Conservation (phyloP, 2,113 vertebrate genomes). For the Chloropsis hardwickii region DNA sequence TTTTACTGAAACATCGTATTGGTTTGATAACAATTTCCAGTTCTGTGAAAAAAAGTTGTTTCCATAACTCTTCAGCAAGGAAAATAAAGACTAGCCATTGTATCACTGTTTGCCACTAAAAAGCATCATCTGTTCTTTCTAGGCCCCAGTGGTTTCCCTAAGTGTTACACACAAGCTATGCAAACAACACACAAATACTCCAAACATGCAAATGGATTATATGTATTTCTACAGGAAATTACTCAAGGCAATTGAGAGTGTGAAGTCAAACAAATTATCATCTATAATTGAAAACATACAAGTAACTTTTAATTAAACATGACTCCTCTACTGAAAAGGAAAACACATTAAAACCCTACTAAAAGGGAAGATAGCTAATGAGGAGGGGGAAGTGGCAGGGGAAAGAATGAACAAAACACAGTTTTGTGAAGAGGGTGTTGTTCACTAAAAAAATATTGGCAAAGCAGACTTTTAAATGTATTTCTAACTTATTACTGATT, state of each 20-base stretch:
- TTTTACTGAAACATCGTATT: neutral
- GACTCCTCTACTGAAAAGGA: conserved; percentile 52
- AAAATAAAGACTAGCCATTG: neutral
- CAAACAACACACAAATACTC: conserved; percentile 45
- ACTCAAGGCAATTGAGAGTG: conserved; percentile 63
- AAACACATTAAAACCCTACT: neutral
- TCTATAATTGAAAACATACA: conserved; percentile 52
- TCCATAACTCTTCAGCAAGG: neutral
- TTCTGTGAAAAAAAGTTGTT: conserved; percentile 13
- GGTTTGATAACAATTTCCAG: neutral
- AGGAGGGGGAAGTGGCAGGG: neutral
- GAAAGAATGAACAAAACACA: neutral
- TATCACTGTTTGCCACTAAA: neutral
- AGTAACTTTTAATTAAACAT: conserved; percentile 68
- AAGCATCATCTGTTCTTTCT: neutral
- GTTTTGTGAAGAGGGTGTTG: neutral
- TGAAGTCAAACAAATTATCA: conserved; percentile 71
- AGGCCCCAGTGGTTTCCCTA: conserved; percentile 21
- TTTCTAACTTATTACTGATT: neutral
- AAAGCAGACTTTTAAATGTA: neutral
- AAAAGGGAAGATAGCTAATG: neutral
- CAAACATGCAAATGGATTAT: conserved; percentile 55
- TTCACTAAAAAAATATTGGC: neutral
- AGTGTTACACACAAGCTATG: conserved; percentile 29
- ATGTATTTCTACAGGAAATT: conserved; percentile 55